phyloP scores from a whole-genome alignment of 2,888 invertebrate species.

The Drosophila ochracea region DNA sequence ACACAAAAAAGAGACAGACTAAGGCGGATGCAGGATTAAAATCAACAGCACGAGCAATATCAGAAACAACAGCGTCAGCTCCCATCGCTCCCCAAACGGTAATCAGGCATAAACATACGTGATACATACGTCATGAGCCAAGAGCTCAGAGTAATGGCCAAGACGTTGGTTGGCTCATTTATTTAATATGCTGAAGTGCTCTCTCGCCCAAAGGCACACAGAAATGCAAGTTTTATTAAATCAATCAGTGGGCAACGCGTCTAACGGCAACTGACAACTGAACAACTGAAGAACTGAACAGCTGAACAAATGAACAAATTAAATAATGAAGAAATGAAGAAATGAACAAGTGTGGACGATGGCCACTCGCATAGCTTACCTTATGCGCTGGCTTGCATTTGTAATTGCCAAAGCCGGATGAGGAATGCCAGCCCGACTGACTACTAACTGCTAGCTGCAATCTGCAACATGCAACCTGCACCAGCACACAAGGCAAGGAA shows the following conservation, averaged over 20 bases:
- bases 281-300: not conserved
- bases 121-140: not conserved
- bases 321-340: not conserved
- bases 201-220: slow-evolving; percentile 43
- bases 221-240: slow-evolving; percentile 74
- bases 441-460: not conserved
- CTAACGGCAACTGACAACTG: slow-evolving; percentile 75
- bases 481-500: slow-evolving; percentile 28
- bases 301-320: not conserved
- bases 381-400: slow-evolving; percentile 70
- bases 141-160: slow-evolving; percentile 33
- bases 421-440: slow-evolving; percentile 46
- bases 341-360: slow-evolving; percentile 14
- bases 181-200: slow-evolving; percentile 68
- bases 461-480: slow-evolving; percentile 5
- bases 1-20: slow-evolving; percentile 13
- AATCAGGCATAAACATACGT: slow-evolving; percentile 35
- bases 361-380: slow-evolving; percentile 55
- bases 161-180: slow-evolving; percentile 54
- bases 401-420: slow-evolving; percentile 73
- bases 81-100: slow-evolving; percentile 57
- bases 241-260: slow-evolving; percentile 73
- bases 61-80: not conserved
- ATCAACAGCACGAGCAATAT: slow-evolving; percentile 11
- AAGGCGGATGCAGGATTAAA: slow-evolving; percentile 55